Evolutionary conservation across 2,797 vertebrate species (phyloP).

Genomic region (Aplochiton taeniatus): DNA sequence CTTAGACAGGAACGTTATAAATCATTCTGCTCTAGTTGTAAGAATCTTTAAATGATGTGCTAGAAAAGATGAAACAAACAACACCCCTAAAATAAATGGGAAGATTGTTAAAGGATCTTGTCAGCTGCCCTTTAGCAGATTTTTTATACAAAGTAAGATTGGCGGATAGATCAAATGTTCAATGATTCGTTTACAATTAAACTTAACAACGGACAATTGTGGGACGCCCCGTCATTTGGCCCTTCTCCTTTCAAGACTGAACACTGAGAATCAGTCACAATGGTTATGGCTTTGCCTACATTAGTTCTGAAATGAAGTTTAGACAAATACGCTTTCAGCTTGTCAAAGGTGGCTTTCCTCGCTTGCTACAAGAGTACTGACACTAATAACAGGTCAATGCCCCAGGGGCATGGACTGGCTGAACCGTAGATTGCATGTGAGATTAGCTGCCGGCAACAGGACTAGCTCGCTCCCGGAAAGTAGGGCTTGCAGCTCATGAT

Average conservation of each 20-base stretch:
- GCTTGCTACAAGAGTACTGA: conserved; percentile 38
- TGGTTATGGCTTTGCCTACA: conserved; percentile 28
- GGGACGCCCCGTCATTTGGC: neutral
- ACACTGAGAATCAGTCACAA: conserved; percentile 1
- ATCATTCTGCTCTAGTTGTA: conserved; percentile 14
- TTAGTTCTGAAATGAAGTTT: neutral
- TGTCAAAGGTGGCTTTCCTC: conserved; percentile 34
- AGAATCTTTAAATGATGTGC: neutral
- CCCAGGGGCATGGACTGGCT: conserved; percentile 41
- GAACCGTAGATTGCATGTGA: conserved; percentile 41
- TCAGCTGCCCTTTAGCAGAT: too few species aligned
- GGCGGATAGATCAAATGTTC: conserved; percentile 10
- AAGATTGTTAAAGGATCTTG: neutral
- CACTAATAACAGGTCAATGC: conserved; percentile 60
- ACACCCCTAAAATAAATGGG: neutral
- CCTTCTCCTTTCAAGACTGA: conserved; percentile 5
- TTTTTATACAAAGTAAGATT: too few species aligned
- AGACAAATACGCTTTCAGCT: conserved; percentile 47
- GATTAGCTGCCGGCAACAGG: conserved; percentile 66
- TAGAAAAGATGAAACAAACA: neutral
- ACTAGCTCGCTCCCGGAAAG: conserved; percentile 46
- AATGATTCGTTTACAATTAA: neutral
- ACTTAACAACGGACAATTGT: neutral
- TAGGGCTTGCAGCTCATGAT: conserved; percentile 51
- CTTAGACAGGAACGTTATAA: conserved; percentile 23